phyloP scores from a whole-genome alignment of 2,797 vertebrate species.

The Meda fulgida region DNA sequence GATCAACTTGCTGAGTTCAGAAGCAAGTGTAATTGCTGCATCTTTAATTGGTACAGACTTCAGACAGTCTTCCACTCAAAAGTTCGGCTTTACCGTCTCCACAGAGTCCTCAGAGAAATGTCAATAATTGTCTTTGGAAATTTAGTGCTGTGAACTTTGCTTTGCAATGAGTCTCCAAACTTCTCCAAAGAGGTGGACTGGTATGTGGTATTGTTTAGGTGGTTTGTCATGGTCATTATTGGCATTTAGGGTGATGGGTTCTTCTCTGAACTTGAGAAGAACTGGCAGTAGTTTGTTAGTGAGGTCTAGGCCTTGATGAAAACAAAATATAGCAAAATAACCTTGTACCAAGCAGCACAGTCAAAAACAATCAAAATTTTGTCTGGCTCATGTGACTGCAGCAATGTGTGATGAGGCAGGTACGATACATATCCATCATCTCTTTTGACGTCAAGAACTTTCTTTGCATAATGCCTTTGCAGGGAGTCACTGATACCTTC shows the following conservation, averaged over 20 bases:
- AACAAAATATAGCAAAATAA: not conserved
- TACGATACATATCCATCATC: constrained; percentile 6
- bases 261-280: constrained; percentile 14
- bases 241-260: not conserved
- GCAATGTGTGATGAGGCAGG: constrained; percentile 10
- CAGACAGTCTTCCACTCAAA: not conserved
- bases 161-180: not conserved
- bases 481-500: not conserved
- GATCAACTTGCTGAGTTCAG: not conserved
- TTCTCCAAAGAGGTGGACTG: not conserved
- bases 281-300: constrained; percentile 3
- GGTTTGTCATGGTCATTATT: not conserved
- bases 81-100: not conserved
- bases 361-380: not conserved
- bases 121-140: not conserved
- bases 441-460: not conserved
- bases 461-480: constrained; percentile 9
- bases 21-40: not conserved
- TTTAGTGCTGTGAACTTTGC: not conserved
- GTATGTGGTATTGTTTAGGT: not conserved
- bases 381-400: not conserved
- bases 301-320: not conserved
- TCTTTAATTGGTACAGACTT: not conserved
- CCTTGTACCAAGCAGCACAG: not conserved
- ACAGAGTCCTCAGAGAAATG: not conserved